Base-by-base conservation (phyloP, 2,113 vertebrate species). In the Hippocampus comes region DNA sequence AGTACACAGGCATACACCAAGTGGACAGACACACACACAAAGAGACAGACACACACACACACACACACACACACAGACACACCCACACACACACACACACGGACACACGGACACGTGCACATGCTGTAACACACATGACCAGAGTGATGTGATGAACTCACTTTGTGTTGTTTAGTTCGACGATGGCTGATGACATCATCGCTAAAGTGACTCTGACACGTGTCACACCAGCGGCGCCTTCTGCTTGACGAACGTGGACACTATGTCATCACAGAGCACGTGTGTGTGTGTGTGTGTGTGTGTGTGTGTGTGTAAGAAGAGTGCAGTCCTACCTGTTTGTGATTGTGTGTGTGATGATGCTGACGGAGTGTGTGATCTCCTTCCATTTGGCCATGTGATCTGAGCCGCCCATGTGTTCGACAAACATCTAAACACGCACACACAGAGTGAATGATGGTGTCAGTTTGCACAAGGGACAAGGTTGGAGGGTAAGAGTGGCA, bases 171-270 rank as follows among this genome's bases (percentile, higher is more conserved):
- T 49, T 89, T 94, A 0, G 94, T 95, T 85, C 93, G 91, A 55
- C 96, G 94, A 64, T 99, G 97, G 72, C 92, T 84, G 81, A 99
- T 94, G 68, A 98, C 89, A 75, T 99, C 95, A 49, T 94, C 94
- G 7, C 80, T 83, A 86, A 96, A 98, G 86, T 95, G 91, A 53
- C 90, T 82, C 93, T 96, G 96, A 80, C 97, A 99, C 48, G 92
- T 94, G 81, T 95, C 91, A 65, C 97, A 99, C 97, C 97, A 99
- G 46, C 91, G 92, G 43, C 92, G 92, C 71, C 93, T 94, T 84
- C 90, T 92, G 69, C 12, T 3, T 6, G 66, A 71, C 59, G 64
- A 2, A 21, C 1, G 2, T 10, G 8, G 4, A 21, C 17, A 68
- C 20, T 1, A 20, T 3, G 43, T 27, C 5, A 53, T 6, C 18